Percentiles rank a stretch among this genome's conserved stretches.
These are phyloP conservation scores for Scyliorhinus canicula DNA, from an alignment of 2,797 vertebrate species.

Conservation along the genomic window DNA sequence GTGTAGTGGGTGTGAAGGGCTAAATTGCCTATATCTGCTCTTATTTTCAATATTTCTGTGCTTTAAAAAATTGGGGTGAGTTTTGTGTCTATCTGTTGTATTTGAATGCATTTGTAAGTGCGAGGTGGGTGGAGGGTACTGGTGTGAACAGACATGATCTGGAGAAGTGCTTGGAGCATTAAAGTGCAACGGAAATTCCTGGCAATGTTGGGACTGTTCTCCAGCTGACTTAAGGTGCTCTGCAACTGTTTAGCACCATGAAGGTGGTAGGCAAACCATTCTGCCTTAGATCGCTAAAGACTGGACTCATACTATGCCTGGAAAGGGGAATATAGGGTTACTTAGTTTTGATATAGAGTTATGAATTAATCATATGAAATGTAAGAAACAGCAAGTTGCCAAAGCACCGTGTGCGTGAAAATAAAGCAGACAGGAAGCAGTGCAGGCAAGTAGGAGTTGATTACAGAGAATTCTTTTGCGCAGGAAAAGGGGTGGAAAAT, in stretches of 20 bases:
- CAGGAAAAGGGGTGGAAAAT: neutral
- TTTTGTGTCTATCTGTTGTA: neutral
- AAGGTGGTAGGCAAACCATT: neutral
- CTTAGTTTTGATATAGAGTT: neutral
- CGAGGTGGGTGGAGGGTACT: no score
- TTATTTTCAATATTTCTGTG: no score
- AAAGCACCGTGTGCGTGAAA: neutral
- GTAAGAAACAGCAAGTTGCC: neutral
- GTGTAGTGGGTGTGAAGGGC: no score
- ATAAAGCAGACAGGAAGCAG: neutral
- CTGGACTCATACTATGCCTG: neutral
- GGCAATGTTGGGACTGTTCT: neutral
- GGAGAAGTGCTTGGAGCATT: neutral
- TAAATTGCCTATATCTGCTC: no score
- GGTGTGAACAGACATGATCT: neutral
- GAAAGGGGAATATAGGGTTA: neutral
- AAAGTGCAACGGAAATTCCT: neutral
- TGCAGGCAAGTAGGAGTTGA: neutral
- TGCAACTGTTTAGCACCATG: neutral
- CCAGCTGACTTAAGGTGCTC: neutral
- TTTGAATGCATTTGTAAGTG: neutral
- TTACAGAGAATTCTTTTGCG: neutral
- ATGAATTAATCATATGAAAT: neutral
- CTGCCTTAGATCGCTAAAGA: neutral
- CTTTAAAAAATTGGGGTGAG: neutral